Conservation (phyloP, 92 coral and sea anemone genomes). For the Anthopleura xanthogrammica region DNA sequence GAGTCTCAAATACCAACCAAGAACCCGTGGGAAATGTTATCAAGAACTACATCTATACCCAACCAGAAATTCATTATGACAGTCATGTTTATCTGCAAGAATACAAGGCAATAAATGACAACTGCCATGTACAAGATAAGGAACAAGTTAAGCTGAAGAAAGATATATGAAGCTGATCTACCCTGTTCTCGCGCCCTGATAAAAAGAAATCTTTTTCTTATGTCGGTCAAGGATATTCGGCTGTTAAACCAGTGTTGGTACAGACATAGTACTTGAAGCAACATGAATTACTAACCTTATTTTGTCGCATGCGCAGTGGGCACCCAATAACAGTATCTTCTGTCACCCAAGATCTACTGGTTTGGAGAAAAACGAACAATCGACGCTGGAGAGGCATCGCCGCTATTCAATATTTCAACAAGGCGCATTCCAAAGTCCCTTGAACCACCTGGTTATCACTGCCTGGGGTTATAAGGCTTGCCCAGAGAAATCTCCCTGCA, state of each 20-base stretch:
- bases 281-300: background rate
- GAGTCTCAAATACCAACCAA: background rate
- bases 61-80: background rate
- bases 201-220: background rate
- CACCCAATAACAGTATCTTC: background rate
- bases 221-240: background rate
- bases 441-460: background rate
- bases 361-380: background rate
- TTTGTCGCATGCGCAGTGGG: background rate
- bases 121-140: slow-evolving; percentile 11
- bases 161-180: slow-evolving; percentile 3
- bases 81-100: slow-evolving; percentile 9
- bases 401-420: background rate
- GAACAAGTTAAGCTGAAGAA: background rate
- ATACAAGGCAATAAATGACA: slow-evolving; percentile 23
- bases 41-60: background rate
- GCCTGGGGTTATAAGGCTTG: background rate
- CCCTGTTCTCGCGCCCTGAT: background rate
- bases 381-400: background rate
- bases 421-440: background rate
- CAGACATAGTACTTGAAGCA: background rate
- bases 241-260: background rate
- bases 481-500: background rate
- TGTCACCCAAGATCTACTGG: background rate
- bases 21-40: slow-evolving; percentile 17